Evolutionary conservation across 2,888 invertebrate species (phyloP), one percentile per base, ranked within the genome.

Genomic region (Zaprionus bogoriensis): DNA sequence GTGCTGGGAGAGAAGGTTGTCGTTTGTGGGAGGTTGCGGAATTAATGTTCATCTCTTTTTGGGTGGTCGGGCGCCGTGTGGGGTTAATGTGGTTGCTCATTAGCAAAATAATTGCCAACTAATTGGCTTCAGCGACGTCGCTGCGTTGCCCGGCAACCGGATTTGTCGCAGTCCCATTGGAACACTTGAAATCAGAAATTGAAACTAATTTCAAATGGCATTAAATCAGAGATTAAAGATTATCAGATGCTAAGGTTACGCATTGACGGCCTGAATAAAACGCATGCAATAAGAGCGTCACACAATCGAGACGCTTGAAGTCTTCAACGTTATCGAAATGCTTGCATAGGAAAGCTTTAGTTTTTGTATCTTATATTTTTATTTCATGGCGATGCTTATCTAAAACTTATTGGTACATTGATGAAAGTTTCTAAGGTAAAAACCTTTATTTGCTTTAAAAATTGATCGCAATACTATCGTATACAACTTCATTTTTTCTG

Each of bases 81-180:
- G 69, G 62, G 53, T 64, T 80, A 77, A 77, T 75, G 67, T 60
- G 83, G 67, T 67, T 51, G 60, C 69, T 86, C 79, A 82, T 80
- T 86, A 79, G 76, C 39, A 47, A 65, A 73, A 76, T 86, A 80
- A 80, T 83, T 80, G 86, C 64, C 80, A 76, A 64, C 80, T 86
- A 86, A 80, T 80, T 80, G 83, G 73, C 73, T 71, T 23, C 32
- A 77, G 62, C 64, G 50, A 12, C 32, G 32, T 10, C 5, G 20
- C 25, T n/a, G 7, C 9, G 61, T 60, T 64, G 58, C 67, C 53
- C 4, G 47, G 50, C 57, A 53, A 48, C 53, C 36, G 59, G 48
- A 68, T 59, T 48, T 54, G 36, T 54, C 28, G 10, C 50, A 17
- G 48, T 20, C 45, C 41, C 61, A 71, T 67, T 75, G 30, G 47